These are phyloP conservation scores for Neotragus pygmaeus DNA, from an alignment of 2,113 vertebrate genomes.

Conservation along the genomic window DNA sequence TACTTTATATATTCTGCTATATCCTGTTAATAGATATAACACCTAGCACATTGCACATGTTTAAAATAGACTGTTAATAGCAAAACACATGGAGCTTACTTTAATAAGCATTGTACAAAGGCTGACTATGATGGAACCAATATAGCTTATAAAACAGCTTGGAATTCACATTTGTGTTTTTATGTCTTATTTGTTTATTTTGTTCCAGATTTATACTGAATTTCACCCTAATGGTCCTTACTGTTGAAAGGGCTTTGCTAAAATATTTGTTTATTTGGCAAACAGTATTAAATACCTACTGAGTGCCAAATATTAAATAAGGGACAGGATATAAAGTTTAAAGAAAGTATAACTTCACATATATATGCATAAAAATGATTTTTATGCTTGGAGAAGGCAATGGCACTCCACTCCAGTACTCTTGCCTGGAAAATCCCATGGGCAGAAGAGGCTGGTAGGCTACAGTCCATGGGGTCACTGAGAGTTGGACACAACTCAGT, in stretches of 20 bases:
- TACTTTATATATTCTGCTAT: conserved; percentile 14
- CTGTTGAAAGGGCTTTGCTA: neutral
- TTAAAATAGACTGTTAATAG: conserved; percentile 58
- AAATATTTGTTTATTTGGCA: conserved; percentile 6
- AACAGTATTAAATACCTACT: neutral
- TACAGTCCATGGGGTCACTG: too few species aligned
- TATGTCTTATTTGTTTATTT: conserved; percentile 46
- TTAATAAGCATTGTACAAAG: conserved; percentile 37
- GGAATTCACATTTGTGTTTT: conserved; percentile 27
- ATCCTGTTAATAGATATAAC: conserved; percentile 1
- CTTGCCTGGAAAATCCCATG: too few species aligned
- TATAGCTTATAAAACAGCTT: conserved; percentile 45
- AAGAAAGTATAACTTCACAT: neutral
- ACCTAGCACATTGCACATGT: neutral
- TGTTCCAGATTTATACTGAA: neutral
- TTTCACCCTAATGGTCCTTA: conserved; percentile 15
- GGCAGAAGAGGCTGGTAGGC: too few species aligned
- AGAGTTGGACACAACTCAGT: too few species aligned
- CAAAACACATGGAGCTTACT: conserved; percentile 35
- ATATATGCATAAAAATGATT: neutral
- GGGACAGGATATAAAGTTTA: neutral
- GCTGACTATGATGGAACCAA: conserved; percentile 34
- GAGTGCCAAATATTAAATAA: neutral
- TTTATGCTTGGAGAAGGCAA: neutral
- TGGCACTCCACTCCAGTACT: too few species aligned